Percentiles rank a stretch among this genome's conserved stretches.
Evolutionary conservation across 2,797 vertebrate species (phyloP).

Genomic region (Eulemur mongoz): DNA sequence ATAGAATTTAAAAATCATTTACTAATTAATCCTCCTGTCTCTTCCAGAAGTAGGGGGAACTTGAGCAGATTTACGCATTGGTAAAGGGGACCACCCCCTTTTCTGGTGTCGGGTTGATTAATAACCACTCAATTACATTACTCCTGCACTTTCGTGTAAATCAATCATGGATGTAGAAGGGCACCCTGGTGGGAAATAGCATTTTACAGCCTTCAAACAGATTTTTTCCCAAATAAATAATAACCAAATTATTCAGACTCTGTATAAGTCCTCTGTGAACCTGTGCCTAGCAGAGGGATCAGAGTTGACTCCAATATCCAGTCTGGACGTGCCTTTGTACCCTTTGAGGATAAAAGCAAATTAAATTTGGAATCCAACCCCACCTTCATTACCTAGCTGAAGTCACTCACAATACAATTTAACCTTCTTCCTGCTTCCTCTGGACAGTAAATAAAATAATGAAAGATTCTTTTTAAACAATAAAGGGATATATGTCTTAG

Average conservation of each 20-base stretch:
- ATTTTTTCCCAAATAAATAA: slow-evolving; percentile 11
- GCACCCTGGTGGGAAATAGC: background rate
- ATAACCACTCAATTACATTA: background rate
- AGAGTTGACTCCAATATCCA: background rate
- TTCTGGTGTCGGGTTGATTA: background rate
- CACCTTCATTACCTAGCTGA: background rate
- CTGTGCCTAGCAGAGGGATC: background rate
- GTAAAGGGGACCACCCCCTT: background rate
- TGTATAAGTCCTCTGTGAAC: background rate
- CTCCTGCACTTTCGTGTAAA: background rate
- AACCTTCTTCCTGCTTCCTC: background rate
- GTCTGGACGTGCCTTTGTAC: background rate
- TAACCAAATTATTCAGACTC: background rate
- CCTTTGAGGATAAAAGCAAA: background rate
- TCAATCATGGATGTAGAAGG: background rate
- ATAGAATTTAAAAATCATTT: slow-evolving; percentile 43
- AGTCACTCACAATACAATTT: background rate
- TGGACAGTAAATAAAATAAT: background rate
- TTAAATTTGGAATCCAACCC: background rate
- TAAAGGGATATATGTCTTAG: background rate
- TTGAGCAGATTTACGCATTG: background rate
- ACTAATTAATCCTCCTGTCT: slow-evolving; percentile 17
- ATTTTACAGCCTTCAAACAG: background rate
- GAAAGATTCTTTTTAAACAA: background rate
- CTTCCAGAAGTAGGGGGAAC: background rate